Conservation (phyloP, 2,113 vertebrate species). For the Acrocephalus kingi region DNA sequence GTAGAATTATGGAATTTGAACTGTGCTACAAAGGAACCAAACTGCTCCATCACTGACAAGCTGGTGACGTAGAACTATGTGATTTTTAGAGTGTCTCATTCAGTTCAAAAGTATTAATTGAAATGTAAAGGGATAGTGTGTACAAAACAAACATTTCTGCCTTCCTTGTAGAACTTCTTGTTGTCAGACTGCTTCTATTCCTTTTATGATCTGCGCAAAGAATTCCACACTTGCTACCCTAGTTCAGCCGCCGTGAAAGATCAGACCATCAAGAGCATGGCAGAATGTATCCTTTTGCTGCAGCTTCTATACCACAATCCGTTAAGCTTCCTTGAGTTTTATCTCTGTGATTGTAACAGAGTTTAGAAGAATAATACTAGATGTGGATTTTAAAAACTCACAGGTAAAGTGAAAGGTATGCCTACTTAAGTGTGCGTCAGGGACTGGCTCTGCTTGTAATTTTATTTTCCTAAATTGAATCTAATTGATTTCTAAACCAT, state of each 20-base stretch:
- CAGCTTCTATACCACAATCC: background rate
- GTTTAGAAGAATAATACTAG: background rate
- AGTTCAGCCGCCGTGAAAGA: conserved; percentile 78
- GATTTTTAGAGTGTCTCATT: background rate
- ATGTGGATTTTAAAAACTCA: background rate
- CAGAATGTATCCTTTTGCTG: conserved; percentile 87
- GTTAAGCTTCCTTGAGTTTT: background rate
- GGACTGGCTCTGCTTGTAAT: background rate
- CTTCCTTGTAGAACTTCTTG: conserved; percentile 82
- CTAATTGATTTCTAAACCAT: background rate
- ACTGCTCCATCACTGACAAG: background rate
- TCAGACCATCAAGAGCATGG: conserved; percentile 85
- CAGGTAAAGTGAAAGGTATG: background rate
- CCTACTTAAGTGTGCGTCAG: background rate
- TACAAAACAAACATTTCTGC: background rate
- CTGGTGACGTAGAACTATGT: background rate
- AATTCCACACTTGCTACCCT: conserved; percentile 87
- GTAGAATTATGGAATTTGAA: background rate
- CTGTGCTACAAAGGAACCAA: background rate
- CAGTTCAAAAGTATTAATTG: background rate
- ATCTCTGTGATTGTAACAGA: background rate
- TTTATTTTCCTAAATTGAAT: background rate
- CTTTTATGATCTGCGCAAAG: conserved; percentile 90
- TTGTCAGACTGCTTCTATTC: conserved; percentile 93
- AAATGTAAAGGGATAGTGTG: background rate